Percentiles rank a stretch among this genome's conserved stretches.
Evolutionary conservation across 2,113 vertebrate genomes (phyloP).

Genomic region (Anoura caudifer): DNA sequence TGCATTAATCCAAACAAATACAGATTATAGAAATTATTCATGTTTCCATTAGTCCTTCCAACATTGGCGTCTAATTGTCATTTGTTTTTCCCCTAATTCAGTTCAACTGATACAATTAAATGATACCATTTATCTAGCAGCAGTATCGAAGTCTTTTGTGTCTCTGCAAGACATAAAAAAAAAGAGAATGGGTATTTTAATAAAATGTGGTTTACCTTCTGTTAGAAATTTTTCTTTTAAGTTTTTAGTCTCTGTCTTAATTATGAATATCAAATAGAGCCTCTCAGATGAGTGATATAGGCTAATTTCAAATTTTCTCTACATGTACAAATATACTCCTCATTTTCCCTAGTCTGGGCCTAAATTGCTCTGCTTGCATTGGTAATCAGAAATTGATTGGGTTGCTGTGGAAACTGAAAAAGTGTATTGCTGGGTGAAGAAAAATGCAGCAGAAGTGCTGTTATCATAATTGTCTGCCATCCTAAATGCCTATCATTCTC

Average conservation of each 20-base stretch:
- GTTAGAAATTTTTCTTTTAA: constrained; percentile 28
- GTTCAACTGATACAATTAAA: constrained; percentile 22
- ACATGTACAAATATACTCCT: constrained; percentile 36
- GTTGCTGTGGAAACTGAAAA: constrained; percentile 67
- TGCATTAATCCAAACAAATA: neutral
- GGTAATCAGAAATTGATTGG: constrained; percentile 74
- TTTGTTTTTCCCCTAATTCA: neutral
- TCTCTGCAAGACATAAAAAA: neutral
- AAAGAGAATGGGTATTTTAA: neutral
- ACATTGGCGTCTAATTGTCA: neutral
- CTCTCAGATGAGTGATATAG: constrained; percentile 21
- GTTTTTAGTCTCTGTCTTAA: constrained; percentile 47
- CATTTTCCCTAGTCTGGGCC: constrained; percentile 38
- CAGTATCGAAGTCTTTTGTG: neutral
- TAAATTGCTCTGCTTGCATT: constrained; percentile 67
- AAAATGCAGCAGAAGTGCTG: neutral
- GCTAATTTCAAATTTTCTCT: constrained; percentile 61
- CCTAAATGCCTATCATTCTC: neutral
- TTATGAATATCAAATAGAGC: constrained; percentile 41
- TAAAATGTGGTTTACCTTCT: constrained; percentile 36
- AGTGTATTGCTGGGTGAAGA: constrained; percentile 16
- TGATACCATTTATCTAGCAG: neutral
- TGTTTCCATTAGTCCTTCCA: neutral
- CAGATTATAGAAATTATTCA: neutral
- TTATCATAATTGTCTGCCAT: neutral